These are phyloP conservation scores for Homalodisca vitripennis DNA, from an alignment of 1,140 invertebrate genomes.

Conservation along the genomic window DNA sequence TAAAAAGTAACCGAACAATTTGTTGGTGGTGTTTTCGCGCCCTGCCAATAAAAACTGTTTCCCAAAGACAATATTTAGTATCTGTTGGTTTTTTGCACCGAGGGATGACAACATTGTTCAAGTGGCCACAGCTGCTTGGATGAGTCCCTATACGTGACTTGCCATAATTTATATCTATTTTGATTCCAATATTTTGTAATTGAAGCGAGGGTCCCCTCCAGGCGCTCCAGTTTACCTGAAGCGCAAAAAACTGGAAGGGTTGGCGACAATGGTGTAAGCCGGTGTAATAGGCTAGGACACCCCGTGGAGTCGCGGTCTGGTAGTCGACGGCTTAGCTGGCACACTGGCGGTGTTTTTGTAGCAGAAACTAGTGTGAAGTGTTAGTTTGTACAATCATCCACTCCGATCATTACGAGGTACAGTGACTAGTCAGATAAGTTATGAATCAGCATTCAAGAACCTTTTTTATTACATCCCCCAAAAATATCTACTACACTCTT, in stretches of 20 bases:
- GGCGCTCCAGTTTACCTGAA: conserved; percentile 9
- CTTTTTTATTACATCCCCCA: too few relatives aligned
- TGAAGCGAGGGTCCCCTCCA: conserved; percentile 7
- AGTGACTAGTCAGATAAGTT: too few relatives aligned
- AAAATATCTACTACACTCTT: too few relatives aligned
- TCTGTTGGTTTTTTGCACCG: conserved; percentile 3
- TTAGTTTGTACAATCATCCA: too few relatives aligned
- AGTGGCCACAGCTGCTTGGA: conserved; percentile 5
- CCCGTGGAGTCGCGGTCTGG: neutral
- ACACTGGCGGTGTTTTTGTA: too few relatives aligned
- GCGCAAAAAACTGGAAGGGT: conserved; percentile 20
- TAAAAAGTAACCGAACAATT: conserved; percentile 14
- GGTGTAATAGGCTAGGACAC: neutral
- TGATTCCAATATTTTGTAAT: conserved; percentile 31
- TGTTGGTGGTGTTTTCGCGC: conserved; percentile 1
- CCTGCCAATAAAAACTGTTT: neutral
- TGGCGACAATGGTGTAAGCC: neutral
- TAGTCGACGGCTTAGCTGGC: neutral
- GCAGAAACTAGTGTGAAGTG: too few relatives aligned
- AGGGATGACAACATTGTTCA: conserved; percentile 20
- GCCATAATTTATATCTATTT: conserved; percentile 30
- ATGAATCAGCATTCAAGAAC: too few relatives aligned
- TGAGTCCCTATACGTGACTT: conserved; percentile 13
- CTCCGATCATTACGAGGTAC: too few relatives aligned
- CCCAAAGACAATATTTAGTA: conserved; percentile 20